Conservation (phyloP, 2,797 vertebrate genomes). For the Gymnothorax reevesii region DNA sequence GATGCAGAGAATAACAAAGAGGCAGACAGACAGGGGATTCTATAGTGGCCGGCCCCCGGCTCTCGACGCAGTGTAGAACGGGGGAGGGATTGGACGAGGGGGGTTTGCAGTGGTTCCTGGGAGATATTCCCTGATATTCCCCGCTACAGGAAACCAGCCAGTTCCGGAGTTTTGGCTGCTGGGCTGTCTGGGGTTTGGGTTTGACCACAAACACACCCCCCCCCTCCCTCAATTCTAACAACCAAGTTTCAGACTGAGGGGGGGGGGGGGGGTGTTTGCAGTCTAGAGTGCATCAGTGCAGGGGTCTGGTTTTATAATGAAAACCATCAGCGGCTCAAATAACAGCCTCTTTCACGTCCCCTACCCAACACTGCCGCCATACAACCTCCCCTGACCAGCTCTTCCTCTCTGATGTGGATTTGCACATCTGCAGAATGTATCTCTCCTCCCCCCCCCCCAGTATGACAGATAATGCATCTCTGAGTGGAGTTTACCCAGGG, state of each 20-base stretch:
- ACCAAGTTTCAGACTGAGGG: slow-evolving; percentile 8
- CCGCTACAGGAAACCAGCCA: slow-evolving; percentile 49
- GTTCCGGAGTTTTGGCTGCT: slow-evolving; percentile 42
- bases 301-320: slow-evolving; percentile 11
- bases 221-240: not conserved
- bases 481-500: not conserved
- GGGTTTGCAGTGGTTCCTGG: slow-evolving; percentile 17
- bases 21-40: slow-evolving; percentile 46
- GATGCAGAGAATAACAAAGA: slow-evolving; percentile 50
- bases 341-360: not conserved
- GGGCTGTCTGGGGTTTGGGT: slow-evolving; percentile 29
- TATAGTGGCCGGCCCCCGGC: slow-evolving; percentile 52
- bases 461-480: not conserved
- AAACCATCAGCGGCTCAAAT: not conserved
- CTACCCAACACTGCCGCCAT: not conserved
- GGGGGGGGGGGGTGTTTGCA: no score
- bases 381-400: not conserved
- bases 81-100: not conserved
- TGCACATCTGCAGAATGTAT: slow-evolving; percentile 6
- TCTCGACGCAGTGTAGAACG: not conserved
- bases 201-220: slow-evolving; percentile 23
- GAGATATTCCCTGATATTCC: slow-evolving; percentile 24
- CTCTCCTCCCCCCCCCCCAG: not conserved
- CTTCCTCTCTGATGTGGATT: not conserved
- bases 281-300: not conserved